Evolutionary conservation across 2,888 invertebrate species (phyloP).

Genomic region (Antheraea assamensis): DNA sequence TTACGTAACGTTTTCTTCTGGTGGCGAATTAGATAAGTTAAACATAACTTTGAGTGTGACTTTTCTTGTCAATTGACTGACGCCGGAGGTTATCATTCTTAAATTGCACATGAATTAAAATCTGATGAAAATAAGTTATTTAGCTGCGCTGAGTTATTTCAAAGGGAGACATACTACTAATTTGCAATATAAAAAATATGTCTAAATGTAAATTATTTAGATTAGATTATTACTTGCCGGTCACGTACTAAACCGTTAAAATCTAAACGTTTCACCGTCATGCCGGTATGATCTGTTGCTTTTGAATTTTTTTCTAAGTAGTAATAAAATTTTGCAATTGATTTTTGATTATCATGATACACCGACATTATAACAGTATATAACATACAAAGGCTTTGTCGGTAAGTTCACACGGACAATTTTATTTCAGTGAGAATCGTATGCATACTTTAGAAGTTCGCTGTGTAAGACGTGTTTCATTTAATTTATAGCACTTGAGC

Average conservation of each 20-base stretch:
- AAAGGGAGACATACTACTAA: background rate
- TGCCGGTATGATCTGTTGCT: background rate
- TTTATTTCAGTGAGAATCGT: background rate
- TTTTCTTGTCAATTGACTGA: too few relatives aligned
- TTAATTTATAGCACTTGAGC: too few relatives aligned
- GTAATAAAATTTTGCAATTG: background rate
- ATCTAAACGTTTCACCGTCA: background rate
- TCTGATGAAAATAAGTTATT: too few relatives aligned
- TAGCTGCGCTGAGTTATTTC: background rate
- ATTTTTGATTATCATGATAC: background rate
- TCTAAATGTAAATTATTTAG: background rate
- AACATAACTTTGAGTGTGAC: too few relatives aligned
- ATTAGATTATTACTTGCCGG: background rate
- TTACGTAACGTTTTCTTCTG: too few relatives aligned
- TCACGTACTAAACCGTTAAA: constrained; percentile 3
- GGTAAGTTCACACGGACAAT: background rate
- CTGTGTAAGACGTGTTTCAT: too few relatives aligned
- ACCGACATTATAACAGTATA: background rate
- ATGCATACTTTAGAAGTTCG: background rate
- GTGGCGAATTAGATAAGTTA: too few relatives aligned
- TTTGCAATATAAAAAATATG: background rate
- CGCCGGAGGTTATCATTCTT: too few relatives aligned
- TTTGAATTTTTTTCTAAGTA: background rate
- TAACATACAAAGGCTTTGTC: background rate
- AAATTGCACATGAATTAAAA: too few relatives aligned